These are phyloP conservation scores for Amitus sp. DNA, from an alignment of 2,888 invertebrate species.

Conservation along the genomic window DNA sequence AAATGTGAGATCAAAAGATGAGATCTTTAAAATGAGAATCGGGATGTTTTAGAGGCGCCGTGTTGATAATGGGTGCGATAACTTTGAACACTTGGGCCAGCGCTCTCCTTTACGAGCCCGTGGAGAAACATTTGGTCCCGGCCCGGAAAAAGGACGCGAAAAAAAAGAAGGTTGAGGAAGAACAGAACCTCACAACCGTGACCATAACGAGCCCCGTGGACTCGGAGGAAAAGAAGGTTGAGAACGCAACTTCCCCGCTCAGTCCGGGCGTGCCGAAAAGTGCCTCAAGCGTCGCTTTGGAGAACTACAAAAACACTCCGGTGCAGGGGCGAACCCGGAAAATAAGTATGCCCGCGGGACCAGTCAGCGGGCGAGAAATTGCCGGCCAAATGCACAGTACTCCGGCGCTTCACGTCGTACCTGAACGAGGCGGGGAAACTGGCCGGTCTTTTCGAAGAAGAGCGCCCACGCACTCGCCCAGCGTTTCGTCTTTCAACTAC, in stretches of 20 bases:
- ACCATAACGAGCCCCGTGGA: conserved; percentile 49
- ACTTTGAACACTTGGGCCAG: conserved; percentile 87
- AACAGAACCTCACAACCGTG: conserved; percentile 57
- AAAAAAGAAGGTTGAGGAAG: conserved; percentile 58
- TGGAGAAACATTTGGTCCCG: conserved; percentile 79
- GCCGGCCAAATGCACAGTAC: conserved; percentile 73
- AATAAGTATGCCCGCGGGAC: conserved; percentile 71
- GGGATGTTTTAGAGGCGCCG: conserved; percentile 78
- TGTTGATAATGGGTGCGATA: conserved; percentile 82
- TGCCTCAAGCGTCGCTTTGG: conserved; percentile 77
- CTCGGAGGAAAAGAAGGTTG: conserved; percentile 49
- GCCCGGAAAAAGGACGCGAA: conserved; percentile 60
- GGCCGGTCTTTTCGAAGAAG: conserved; percentile 48
- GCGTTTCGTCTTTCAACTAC: conserved; percentile 85
- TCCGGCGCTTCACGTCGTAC: conserved; percentile 75
- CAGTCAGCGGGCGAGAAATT: conserved; percentile 64
- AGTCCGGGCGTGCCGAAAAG: conserved; percentile 67
- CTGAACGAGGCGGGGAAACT: conserved; percentile 70
- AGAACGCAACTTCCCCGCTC: conserved; percentile 19
- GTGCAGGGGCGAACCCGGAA: conserved; percentile 69
- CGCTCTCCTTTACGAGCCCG: conserved; percentile 85
- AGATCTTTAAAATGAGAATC: too few species aligned
- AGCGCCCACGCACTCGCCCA: conserved; percentile 75
- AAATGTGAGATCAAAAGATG: too few species aligned
- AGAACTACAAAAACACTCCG: conserved; percentile 66